phyloP scores from a whole-genome alignment of 2,888 invertebrate genomes.

The Diabrotica balteata region DNA sequence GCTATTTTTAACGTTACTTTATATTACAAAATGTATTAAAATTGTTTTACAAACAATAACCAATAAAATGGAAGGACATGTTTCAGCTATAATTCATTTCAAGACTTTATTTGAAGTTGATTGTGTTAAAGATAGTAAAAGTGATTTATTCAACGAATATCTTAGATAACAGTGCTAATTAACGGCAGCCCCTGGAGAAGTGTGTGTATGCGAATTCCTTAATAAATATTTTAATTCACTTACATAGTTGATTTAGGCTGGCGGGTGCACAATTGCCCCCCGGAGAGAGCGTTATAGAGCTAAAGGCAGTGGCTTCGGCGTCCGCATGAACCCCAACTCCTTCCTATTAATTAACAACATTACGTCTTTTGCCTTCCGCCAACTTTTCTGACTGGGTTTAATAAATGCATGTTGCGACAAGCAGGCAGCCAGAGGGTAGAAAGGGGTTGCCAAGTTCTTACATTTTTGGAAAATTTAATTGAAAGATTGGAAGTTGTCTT shows the following conservation, averaged over 20 bases:
- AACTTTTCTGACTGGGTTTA: conserved; percentile 34
- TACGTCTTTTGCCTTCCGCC: conserved; percentile 51
- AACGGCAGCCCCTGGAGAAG: conserved; percentile 54
- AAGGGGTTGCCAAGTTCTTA: too few species aligned
- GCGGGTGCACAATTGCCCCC: conserved; percentile 57
- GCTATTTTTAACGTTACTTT: too few species aligned
- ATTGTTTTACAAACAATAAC: too few species aligned
- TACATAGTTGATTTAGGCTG: conserved; percentile 60
- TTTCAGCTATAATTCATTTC: too few species aligned
- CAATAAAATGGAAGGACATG: too few species aligned
- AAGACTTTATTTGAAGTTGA: background rate
- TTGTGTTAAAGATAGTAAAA: conserved; percentile 3
- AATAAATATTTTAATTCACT: conserved; percentile 62
- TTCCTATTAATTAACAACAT: conserved; percentile 59
- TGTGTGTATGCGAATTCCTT: conserved; percentile 59
- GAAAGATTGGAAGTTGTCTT: too few species aligned
- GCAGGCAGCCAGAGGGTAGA: background rate
- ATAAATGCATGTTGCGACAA: conserved; percentile 28
- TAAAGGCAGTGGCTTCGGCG: conserved; percentile 46
- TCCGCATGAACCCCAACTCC: conserved; percentile 4
- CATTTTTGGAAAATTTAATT: too few species aligned
- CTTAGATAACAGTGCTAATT: conserved; percentile 57
- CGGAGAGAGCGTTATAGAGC: conserved; percentile 51
- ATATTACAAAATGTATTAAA: too few species aligned
- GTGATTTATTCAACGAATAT: conserved; percentile 49